Conservation (phyloP, 2,113 vertebrate genomes). For the Mohoua ochrocephala region DNA sequence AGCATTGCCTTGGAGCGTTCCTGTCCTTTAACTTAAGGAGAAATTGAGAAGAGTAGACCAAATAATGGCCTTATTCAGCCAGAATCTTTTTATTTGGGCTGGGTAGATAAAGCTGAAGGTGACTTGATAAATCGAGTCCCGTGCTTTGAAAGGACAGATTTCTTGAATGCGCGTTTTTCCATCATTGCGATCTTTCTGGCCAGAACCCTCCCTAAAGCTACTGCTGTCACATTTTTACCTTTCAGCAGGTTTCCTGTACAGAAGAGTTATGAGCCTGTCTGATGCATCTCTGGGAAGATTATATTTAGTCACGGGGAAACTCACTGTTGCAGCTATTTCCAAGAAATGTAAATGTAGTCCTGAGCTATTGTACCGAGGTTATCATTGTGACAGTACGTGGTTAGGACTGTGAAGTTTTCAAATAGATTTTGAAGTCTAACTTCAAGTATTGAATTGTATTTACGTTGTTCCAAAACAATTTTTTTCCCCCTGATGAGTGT, state of each 20-base stretch:
- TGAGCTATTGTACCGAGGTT: background rate
- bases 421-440: background rate
- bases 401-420: background rate
- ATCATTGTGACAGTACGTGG: background rate
- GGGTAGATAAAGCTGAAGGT: background rate
- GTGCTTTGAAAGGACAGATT: background rate
- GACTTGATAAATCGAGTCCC: background rate
- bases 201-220: background rate
- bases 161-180: background rate
- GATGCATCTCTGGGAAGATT: background rate
- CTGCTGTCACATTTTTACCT: background rate
- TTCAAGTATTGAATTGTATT: background rate
- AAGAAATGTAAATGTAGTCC: background rate
- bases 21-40: background rate
- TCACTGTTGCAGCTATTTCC: background rate
- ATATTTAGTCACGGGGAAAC: background rate
- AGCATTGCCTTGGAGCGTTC: background rate
- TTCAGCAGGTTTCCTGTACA: background rate
- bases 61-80: background rate
- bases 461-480: background rate
- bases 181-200: rapidly evolving
- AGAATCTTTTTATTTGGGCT: background rate
- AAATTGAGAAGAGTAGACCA: background rate
- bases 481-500: background rate
- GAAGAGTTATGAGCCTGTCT: background rate